phyloP scores from a whole-genome alignment of 2,797 vertebrate genomes.

The Macroramphosus scolopax region DNA sequence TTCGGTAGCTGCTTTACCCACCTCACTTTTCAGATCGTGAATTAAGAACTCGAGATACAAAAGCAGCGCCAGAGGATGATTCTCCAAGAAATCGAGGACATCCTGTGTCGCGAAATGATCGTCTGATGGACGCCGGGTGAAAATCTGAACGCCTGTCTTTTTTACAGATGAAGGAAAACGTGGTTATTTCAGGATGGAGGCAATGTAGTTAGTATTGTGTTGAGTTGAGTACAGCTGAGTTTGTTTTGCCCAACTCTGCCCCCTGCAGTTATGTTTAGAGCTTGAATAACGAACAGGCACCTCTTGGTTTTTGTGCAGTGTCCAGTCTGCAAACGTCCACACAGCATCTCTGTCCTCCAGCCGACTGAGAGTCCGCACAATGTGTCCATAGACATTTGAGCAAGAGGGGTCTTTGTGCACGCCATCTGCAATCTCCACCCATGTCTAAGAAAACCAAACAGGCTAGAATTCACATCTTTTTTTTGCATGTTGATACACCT shows the following conservation, averaged over 20 bases:
- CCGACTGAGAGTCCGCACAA: constrained; percentile 60
- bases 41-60: constrained; percentile 74
- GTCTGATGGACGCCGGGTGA: constrained; percentile 53
- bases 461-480: neutral
- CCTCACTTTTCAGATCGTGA: constrained; percentile 63
- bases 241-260: constrained; percentile 57
- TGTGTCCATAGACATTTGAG: constrained; percentile 57
- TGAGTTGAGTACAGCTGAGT: neutral
- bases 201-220: constrained; percentile 2
- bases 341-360: constrained; percentile 60
- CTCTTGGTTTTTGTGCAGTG: constrained; percentile 69
- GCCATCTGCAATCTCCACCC: constrained; percentile 69
- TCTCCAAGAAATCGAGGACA: constrained; percentile 56
- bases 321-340: constrained; percentile 71
- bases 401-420: constrained; percentile 43
- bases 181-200: too few relatives aligned
- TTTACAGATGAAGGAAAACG: constrained; percentile 19
- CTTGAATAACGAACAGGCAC: constrained; percentile 25
- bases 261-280: constrained; percentile 52
- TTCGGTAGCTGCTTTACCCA: constrained; percentile 32
- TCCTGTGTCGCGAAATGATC: constrained; percentile 47
- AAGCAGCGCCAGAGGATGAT: constrained; percentile 56
- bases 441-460: constrained; percentile 57
- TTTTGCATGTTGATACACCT: neutral
- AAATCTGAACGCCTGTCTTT: constrained; percentile 71